Evolutionary conservation across 2,113 vertebrate species (phyloP).

Genomic region (Amphiprion percula): DNA sequence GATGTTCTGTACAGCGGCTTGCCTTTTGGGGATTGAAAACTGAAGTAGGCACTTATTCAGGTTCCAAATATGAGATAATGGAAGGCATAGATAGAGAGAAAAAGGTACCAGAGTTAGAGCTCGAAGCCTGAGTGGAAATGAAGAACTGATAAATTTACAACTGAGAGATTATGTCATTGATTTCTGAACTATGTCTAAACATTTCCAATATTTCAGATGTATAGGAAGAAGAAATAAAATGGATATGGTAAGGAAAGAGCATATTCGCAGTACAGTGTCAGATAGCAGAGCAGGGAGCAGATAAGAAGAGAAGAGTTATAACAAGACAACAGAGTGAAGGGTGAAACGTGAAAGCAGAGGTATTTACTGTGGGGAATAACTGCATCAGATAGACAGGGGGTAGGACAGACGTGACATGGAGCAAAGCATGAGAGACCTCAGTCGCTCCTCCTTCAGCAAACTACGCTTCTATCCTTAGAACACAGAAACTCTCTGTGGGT

Average conservation of each 20-base stretch:
- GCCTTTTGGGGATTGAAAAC: background rate
- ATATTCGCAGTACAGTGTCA: background rate
- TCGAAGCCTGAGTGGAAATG: conserved; percentile 10
- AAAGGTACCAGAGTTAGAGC: background rate
- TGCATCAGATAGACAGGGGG: conserved; percentile 22
- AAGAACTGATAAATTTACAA: conserved; percentile 6
- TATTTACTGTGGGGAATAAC: conserved; percentile 36
- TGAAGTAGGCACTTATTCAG: conserved; percentile 14
- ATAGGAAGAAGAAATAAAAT: conserved; percentile 17
- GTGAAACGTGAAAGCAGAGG: conserved; percentile 1
- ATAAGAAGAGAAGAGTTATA: background rate
- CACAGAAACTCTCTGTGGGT: conserved; percentile 39
- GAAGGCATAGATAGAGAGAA: background rate
- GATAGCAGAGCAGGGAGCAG: background rate
- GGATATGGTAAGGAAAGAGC: background rate
- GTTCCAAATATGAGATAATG: background rate
- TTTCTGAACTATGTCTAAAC: conserved; percentile 12
- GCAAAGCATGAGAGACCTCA: conserved; percentile 28
- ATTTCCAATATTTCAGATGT: background rate
- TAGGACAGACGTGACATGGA: conserved; percentile 36
- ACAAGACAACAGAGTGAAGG: background rate
- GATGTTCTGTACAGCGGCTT: background rate
- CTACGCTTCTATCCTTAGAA: conserved; percentile 35
- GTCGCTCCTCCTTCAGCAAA: conserved; percentile 39
- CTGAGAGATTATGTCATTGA: conserved; percentile 11